phyloP scores from a whole-genome alignment of 2,797 vertebrate species.

The Lates japonicus region DNA sequence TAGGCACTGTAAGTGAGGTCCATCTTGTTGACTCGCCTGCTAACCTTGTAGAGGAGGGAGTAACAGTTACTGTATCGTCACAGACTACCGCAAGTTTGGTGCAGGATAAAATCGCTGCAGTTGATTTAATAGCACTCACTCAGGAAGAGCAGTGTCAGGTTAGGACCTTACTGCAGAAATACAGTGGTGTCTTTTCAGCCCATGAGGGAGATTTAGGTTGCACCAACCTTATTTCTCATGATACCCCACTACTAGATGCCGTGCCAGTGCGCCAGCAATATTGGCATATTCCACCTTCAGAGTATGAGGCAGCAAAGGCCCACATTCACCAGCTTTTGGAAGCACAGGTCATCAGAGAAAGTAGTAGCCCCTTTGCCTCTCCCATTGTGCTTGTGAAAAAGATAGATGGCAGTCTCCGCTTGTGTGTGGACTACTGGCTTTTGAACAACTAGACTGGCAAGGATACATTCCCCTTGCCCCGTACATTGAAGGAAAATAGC shows the following conservation, averaged over 20 bases:
- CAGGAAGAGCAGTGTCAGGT: not conserved
- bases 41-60: not conserved
- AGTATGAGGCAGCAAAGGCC: too few species aligned
- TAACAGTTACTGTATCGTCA: not conserved
- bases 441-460: too few species aligned
- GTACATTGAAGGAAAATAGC: too few species aligned
- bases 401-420: too few species aligned
- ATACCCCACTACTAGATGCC: constrained; percentile 13
- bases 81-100: not conserved
- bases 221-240: constrained; percentile 1
- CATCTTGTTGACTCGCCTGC: not conserved
- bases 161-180: not conserved
- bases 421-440: too few species aligned
- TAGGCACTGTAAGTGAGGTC: not conserved
- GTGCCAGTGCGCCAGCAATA: not conserved
- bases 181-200: not conserved
- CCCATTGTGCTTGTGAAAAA: too few species aligned
- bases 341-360: too few species aligned
- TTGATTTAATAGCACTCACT: too few species aligned
- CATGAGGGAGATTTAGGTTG: constrained; percentile 22
- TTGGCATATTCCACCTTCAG: constrained; percentile 14
- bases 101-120: not conserved
- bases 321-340: not conserved
- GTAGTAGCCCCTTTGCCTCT: too few species aligned
- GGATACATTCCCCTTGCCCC: too few species aligned